phyloP scores from a whole-genome alignment of 2,113 vertebrate genomes.

The Gnathonemus longibarbis region DNA sequence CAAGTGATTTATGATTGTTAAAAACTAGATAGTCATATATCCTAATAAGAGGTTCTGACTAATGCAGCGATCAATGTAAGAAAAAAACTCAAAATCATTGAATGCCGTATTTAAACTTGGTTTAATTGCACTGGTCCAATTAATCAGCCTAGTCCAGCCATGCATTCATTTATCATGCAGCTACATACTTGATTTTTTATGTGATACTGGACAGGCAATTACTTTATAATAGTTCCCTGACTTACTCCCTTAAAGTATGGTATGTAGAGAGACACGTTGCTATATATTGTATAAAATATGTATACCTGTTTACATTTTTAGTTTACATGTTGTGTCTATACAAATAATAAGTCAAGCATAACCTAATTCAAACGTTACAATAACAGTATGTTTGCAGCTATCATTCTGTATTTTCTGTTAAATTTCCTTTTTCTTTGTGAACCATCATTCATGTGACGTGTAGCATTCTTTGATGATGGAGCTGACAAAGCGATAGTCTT shows the following conservation, averaged over 20 bases:
- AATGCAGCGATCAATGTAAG: neutral
- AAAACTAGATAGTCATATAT: neutral
- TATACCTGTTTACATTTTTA: neutral
- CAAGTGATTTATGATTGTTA: neutral
- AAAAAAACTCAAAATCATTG: neutral
- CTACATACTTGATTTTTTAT: neutral
- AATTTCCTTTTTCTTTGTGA: neutral
- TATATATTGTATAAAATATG: neutral
- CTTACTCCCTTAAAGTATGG: neutral
- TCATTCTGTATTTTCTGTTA: conserved; percentile 9
- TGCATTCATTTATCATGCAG: neutral
- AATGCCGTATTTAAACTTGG: neutral
- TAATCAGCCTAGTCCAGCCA: neutral
- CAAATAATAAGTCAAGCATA: neutral
- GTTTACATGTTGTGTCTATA: neutral
- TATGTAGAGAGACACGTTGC: neutral
- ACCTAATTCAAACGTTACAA: neutral
- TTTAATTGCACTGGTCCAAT: neutral
- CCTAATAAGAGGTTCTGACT: neutral
- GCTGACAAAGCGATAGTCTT: neutral
- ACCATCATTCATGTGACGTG: neutral
- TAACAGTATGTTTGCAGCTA: neutral
- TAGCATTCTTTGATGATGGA: neutral
- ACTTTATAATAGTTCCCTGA: neutral
- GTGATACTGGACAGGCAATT: neutral